Evolutionary conservation across 2,888 invertebrate genomes (phyloP), one percentile per base, ranked within the genome.

Genomic region (Lumbricus terrestris): DNA sequence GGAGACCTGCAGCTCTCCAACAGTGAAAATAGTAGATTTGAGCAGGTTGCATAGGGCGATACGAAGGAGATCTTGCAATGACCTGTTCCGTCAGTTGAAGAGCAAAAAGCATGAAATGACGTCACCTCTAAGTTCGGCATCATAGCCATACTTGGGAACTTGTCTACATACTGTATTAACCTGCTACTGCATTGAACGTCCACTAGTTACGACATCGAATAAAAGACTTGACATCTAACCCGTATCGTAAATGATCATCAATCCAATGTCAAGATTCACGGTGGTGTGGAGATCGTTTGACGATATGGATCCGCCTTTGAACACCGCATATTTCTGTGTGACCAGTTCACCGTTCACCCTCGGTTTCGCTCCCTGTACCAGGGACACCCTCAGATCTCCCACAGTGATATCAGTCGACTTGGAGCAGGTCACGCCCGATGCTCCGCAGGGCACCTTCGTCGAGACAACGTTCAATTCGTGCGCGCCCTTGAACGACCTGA

Each of bases 351-450:
- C 89, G 23, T 90, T 90, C 34, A 90, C 82, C 29, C 89, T 88
- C 20, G 89, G 88, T 35, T 89, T 47, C 35, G 83, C n/a, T 8
- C 90, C 90, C 82, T 38, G 88, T 69, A 85, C 88, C 37, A 90
- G 35, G 18, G 90, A 40, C 37, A 91, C 35, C 40, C 42, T 35
- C 29, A 85, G 5, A 15, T 11, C 0, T 35, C 90, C 90, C 54
- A 93, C 92, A 42, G 91, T 91, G 91, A 94, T 92, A 35, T 93
- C 93, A 8, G 98, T 95, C 0, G 97, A 97, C 94, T 98, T 98
- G 16, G 98, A 97, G 94, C 98, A 98, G 0, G 97, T 97, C 0
- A 97, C 97, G 15, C 98, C 97, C 20, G 97, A 96, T 0, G 97
- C 96, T 6, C 98, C 97, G 93, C 98, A 98, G 0, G 97, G 97